A percentile compares a stretch with the other conserved stretches of the same genome.
Evolutionary conservation across 2,797 vertebrate genomes (phyloP).

Genomic region (Huso huso): DNA sequence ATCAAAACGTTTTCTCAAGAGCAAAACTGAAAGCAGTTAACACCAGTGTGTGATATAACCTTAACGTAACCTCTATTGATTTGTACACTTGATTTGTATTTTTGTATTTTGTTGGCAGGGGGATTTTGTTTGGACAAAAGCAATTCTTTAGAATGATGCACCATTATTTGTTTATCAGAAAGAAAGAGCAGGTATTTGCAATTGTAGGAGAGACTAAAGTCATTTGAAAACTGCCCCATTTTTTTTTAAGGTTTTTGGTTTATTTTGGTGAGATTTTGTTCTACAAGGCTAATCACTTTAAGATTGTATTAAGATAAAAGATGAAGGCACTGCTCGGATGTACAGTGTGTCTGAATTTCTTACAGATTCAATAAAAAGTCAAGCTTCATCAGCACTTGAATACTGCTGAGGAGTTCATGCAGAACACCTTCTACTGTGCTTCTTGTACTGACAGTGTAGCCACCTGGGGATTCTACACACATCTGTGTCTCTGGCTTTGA

Average conservation of each 20-base stretch:
- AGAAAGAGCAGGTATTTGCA: conserved; percentile 30
- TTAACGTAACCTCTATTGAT: no score
- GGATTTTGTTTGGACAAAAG: no score
- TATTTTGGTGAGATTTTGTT: no score
- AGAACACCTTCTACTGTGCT: conserved; percentile 2
- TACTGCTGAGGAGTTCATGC: conserved; percentile 2
- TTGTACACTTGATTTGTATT: no score
- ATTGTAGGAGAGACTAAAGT: conserved; percentile 24
- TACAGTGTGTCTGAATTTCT: not conserved
- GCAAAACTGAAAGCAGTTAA: no score
- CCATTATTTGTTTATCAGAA: conserved; percentile 23
- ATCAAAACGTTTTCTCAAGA: no score
- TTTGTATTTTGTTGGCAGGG: no score
- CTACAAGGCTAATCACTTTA: no score
- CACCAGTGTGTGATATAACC: no score
- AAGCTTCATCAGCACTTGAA: conserved; percentile 2
- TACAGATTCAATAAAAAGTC: conserved; percentile 26
- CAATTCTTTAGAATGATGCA: conserved; percentile 14
- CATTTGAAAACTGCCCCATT: conserved; percentile 4
- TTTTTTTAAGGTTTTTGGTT: no score
- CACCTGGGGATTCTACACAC: not conserved
- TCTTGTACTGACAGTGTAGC: conserved; percentile 5
- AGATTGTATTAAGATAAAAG: no score
- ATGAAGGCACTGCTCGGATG: not conserved
- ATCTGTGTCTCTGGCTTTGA: not conserved